Percentiles rank a stretch among this genome's conserved stretches.
Conservation (phyloP, 2,113 vertebrate species). For the Hassar affinis region DNA sequence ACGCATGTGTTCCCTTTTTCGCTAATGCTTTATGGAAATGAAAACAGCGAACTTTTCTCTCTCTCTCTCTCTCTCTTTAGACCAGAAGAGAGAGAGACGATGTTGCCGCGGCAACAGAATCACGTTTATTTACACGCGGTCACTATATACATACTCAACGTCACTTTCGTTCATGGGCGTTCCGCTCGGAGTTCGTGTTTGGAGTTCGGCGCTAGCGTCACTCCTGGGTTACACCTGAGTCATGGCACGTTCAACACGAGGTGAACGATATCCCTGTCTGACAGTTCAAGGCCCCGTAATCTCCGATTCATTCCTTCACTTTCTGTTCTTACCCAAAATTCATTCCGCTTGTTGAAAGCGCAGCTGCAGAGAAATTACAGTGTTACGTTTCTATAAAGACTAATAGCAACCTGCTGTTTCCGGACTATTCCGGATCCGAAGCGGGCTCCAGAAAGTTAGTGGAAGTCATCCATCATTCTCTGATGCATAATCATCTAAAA, state of each 20-base stretch:
- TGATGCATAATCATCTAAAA: slow-evolving; percentile 3
- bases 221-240: slow-evolving; percentile 25
- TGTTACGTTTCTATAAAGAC: neutral
- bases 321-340: neutral
- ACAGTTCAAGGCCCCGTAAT: neutral
- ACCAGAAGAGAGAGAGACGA: neutral
- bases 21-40: slow-evolving; percentile 56
- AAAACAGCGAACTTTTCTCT: slow-evolving; percentile 52
- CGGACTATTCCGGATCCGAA: neutral
- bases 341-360: slow-evolving; percentile 12
- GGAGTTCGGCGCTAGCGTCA: slow-evolving; percentile 25
- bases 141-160: slow-evolving; percentile 39
- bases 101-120: slow-evolving; percentile 15
- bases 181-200: slow-evolving; percentile 39
- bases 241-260: slow-evolving; percentile 23
- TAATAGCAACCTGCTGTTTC: slow-evolving; percentile 22
- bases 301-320: slow-evolving; percentile 5
- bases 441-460: neutral
- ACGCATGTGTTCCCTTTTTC: slow-evolving; percentile 36
- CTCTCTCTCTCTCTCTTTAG: slow-evolving; percentile 5
- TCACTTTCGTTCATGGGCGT: slow-evolving; percentile 41
- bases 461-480: slow-evolving; percentile 23
- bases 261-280: neutral
- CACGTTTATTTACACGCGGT: slow-evolving; percentile 42
- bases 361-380: slow-evolving; percentile 21